These are phyloP conservation scores for Hafferia zeledoni DNA, from an alignment of 2,797 vertebrate genomes.

Conservation along the genomic window DNA sequence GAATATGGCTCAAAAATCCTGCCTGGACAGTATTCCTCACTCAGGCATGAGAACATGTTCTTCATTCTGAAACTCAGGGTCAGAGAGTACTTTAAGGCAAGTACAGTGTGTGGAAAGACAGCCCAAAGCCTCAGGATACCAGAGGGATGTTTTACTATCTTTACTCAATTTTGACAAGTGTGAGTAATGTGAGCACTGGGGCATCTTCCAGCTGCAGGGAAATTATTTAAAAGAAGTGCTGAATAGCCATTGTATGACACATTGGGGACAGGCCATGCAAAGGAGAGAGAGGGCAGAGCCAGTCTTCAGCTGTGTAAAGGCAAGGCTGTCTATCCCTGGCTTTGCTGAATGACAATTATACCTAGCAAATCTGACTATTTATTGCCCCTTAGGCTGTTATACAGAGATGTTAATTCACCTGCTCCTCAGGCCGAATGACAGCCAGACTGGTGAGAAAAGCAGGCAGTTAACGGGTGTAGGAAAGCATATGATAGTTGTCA, in stretches of 20 bases:
- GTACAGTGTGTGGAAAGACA: not conserved
- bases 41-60: not conserved
- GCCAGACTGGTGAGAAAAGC: slow-evolving; percentile 8
- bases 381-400: not conserved
- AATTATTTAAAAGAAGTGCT: slow-evolving; percentile 41
- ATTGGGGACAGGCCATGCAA: not conserved
- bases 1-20: not conserved
- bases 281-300: not conserved
- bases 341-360: slow-evolving; percentile 25
- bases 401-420: not conserved
- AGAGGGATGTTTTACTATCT: not conserved
- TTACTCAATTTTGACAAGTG: not conserved
- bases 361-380: slow-evolving; percentile 21
- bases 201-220: not conserved
- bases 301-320: not conserved
- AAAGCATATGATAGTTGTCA: slow-evolving; percentile 54
- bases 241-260: slow-evolving; percentile 5
- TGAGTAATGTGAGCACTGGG: slow-evolving; percentile 28
- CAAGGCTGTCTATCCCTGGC: not conserved
- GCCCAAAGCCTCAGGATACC: not conserved
- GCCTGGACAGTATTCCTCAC: not conserved
- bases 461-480: not conserved
- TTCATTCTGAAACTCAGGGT: not conserved
- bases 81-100: not conserved
- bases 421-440: slow-evolving; percentile 21